Evolutionary conservation across 2,797 vertebrate genomes (phyloP).

Genomic region (Trematomus bernacchii): DNA sequence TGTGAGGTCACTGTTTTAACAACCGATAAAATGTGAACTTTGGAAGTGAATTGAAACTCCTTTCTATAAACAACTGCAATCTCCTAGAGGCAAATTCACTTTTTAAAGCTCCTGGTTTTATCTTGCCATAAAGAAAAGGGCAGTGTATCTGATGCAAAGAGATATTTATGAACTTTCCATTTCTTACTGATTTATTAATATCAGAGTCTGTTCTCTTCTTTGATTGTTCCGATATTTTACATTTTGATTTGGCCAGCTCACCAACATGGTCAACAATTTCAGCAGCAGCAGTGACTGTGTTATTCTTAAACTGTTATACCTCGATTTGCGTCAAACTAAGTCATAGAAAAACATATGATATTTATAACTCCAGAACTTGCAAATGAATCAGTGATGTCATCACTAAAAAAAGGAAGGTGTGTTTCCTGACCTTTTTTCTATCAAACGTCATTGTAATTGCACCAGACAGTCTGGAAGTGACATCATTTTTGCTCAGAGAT

Average conservation of each 20-base stretch:
- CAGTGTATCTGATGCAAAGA: not conserved
- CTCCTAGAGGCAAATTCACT: not conserved
- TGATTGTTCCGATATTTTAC: not conserved
- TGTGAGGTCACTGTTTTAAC: not conserved
- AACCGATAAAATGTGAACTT: not conserved
- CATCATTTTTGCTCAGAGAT: not conserved
- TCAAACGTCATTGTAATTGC: not conserved
- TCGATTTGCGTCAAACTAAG: not conserved
- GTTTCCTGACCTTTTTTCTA: not conserved
- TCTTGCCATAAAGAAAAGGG: not conserved
- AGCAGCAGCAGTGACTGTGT: not conserved
- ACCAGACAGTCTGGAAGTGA: not conserved
- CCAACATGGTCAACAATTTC: not conserved
- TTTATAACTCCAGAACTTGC: too few relatives aligned
- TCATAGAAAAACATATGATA: not conserved
- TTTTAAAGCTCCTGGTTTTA: not conserved
- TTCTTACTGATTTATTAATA: not conserved
- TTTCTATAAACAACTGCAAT: conserved; percentile 1
- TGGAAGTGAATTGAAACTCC: not conserved
- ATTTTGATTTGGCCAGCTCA: not conserved
- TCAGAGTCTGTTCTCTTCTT: not conserved
- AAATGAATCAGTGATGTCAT: not conserved
- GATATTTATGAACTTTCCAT: not conserved
- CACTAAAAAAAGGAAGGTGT: not conserved
- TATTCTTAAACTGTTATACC: not conserved